Conservation (phyloP, 2,113 vertebrate species). For the Chaetodon auriga region DNA sequence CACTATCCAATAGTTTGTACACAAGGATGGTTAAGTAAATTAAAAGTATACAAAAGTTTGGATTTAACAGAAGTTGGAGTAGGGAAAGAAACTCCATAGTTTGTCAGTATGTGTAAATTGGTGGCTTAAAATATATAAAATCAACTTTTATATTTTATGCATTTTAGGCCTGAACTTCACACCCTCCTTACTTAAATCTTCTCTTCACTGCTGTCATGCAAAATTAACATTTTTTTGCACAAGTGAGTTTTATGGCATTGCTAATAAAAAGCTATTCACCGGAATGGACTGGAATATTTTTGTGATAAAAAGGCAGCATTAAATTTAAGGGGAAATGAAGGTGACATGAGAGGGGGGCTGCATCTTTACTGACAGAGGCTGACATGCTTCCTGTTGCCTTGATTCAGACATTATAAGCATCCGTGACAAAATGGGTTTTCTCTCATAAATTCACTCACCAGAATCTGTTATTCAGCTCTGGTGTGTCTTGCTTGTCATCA, state of each 20-base stretch:
- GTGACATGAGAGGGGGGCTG: not conserved
- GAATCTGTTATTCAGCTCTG: not conserved
- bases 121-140: not conserved
- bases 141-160: not conserved
- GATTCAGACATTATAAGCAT: not conserved
- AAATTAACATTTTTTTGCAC: slow-evolving; percentile 3
- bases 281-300: slow-evolving; percentile 7
- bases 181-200: not conserved
- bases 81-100: not conserved
- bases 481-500: not conserved
- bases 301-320: slow-evolving; percentile 7
- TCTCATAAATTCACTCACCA: not conserved
- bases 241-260: slow-evolving; percentile 2
- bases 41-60: not conserved
- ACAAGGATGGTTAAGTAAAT: not conserved
- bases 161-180: slow-evolving; percentile 3
- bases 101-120: not conserved
- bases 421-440: not conserved
- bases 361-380: not conserved
- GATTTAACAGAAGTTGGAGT: not conserved
- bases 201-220: not conserved
- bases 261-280: slow-evolving; percentile 24
- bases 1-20: not conserved
- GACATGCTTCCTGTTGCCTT: slow-evolving; percentile 11
- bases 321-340: slow-evolving; percentile 32